Evolutionary conservation across 2,888 invertebrate genomes (phyloP).

Genomic region (Drosophila tripunctata): DNA sequence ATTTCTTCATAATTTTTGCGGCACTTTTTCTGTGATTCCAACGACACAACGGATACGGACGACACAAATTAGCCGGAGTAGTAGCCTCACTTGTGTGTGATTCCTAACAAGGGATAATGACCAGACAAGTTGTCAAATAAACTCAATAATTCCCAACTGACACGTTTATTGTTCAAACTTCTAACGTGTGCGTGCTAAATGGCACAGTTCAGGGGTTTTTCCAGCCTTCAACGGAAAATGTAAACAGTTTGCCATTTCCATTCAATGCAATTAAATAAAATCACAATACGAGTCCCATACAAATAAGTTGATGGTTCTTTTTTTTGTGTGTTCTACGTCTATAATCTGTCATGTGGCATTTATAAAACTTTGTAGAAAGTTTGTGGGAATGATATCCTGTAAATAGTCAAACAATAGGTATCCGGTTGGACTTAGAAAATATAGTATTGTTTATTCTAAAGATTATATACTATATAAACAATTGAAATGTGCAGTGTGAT

Average conservation of each 20-base stretch:
- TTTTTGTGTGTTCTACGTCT: not conserved
- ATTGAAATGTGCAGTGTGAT: too few relatives aligned
- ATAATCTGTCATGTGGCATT: not conserved
- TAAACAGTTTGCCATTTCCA: conserved; percentile 35
- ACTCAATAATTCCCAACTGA: conserved; percentile 43
- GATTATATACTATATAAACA: too few relatives aligned
- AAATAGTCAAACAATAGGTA: not conserved
- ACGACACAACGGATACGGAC: conserved; percentile 4
- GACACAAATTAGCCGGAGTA: conserved; percentile 47
- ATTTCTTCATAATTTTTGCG: conserved; percentile 80
- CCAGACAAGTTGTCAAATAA: conserved; percentile 67
- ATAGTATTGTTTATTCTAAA: not conserved
- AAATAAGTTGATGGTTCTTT: not conserved
- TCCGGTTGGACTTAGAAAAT: not conserved
- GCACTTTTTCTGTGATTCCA: conserved; percentile 59
- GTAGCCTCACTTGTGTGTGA: conserved; percentile 15
- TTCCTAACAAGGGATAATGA: conserved; percentile 75
- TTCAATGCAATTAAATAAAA: conserved; percentile 13
- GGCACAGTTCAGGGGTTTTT: conserved; percentile 29
- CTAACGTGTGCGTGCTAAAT: conserved; percentile 56
- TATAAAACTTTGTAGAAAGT: not conserved
- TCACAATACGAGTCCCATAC: not conserved
- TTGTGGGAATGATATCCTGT: not conserved
- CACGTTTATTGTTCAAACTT: conserved; percentile 38
- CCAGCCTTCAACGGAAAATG: conserved; percentile 20